phyloP scores from a whole-genome alignment of 2,797 vertebrate genomes.

The Parauchenoglanis ngamensis region DNA sequence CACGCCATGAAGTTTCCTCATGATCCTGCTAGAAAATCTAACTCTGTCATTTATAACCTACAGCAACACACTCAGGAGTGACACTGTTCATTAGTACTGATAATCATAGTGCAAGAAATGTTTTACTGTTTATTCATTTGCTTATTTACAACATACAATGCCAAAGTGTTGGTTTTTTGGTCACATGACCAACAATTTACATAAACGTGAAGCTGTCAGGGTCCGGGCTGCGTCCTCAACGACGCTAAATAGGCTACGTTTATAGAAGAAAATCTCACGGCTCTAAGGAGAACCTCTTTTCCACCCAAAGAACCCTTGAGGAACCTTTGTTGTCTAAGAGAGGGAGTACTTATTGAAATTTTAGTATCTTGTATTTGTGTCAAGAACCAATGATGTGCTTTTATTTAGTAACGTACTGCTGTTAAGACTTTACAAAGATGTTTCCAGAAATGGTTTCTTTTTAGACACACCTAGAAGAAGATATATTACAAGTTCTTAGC shows the following conservation, averaged over 20 bases:
- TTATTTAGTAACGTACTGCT: not conserved
- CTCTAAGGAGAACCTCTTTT: not conserved
- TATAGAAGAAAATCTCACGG: not conserved
- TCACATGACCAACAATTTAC: not conserved
- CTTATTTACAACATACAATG: not conserved
- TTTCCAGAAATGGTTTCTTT: not conserved
- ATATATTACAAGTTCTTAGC: not conserved
- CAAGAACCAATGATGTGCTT: not conserved
- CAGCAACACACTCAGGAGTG: not conserved
- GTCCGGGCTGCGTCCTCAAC: not conserved
- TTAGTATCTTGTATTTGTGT: not conserved
- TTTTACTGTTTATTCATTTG: not conserved
- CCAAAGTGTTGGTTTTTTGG: not conserved
- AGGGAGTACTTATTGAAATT: not conserved
- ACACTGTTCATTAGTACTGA: too few relatives aligned
- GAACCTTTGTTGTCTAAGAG: not conserved
- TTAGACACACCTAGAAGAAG: not conserved
- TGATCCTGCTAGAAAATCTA: not conserved
- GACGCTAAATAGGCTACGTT: not conserved
- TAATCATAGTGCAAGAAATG: not conserved
- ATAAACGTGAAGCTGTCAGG: not conserved
- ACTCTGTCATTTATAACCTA: not conserved
- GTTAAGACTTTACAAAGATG: not conserved
- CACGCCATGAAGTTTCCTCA: not conserved
- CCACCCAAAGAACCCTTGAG: constrained; percentile 1